Conservation (phyloP, 1,140 invertebrate species). For the Zophobas morio region DNA sequence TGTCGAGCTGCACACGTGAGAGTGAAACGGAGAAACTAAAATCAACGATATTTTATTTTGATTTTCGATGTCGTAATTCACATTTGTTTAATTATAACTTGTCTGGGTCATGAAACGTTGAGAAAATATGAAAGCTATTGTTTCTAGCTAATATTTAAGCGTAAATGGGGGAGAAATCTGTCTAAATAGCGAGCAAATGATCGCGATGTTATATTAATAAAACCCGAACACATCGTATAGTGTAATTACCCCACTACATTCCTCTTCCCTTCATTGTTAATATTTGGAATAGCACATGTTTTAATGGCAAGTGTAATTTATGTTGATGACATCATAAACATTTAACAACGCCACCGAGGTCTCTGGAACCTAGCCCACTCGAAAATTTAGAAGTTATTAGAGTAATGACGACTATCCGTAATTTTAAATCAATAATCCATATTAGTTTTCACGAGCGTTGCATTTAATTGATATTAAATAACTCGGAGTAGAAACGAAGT, state of each 20-base stretch:
- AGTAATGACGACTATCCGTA: neutral
- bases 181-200: too few species aligned
- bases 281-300: slow-evolving; percentile 2
- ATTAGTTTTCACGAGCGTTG: neutral
- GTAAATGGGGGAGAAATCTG: too few species aligned
- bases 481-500: neutral
- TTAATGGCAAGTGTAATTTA: slow-evolving; percentile 8
- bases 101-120: too few species aligned
- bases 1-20: too few species aligned
- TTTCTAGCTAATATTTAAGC: too few species aligned
- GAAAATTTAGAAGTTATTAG: slow-evolving; percentile 23
- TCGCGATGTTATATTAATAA: neutral
- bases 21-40: too few species aligned
- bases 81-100: too few species aligned
- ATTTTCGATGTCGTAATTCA: too few species aligned
- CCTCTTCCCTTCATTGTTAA: neutral
- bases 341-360: neutral
- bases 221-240: neutral
- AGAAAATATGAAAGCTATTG: too few species aligned
- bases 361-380: neutral
- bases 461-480: too few species aligned
- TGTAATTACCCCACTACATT: neutral
- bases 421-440: slow-evolving; percentile 6
- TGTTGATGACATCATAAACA: slow-evolving; percentile 27
- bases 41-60: too few species aligned